Base-by-base conservation (phyloP, 2,113 vertebrate genomes). In the Esox niger region DNA sequence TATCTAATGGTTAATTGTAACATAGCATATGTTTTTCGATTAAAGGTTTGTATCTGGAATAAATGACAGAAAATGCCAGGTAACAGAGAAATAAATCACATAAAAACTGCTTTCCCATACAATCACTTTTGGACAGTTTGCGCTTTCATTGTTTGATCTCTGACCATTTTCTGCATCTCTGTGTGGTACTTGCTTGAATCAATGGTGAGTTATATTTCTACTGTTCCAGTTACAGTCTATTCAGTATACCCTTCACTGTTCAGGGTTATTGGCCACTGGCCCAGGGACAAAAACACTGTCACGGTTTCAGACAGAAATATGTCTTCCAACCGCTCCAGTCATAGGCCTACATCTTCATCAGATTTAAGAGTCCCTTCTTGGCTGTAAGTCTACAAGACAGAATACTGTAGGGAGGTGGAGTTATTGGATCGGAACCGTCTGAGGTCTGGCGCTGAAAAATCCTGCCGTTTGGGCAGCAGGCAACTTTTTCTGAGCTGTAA, bases 301-400 rank as follows among this genome's bases (percentile, higher is more conserved):
- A 66, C n/a, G 62, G 75, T 81, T 69, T 71, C 65, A 77, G 62
- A 64, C 43, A 49, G 62, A 71, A 72, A 77, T 81, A 81, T 77
- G 77, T 74, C 66, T 26, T 46, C 43, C 27, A 33, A 8, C 32
- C 46, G 62, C 62, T 64, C 59, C 33, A 60, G n/a, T n/a, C n/a
- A n/a, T n/a, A n/a, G 49, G 71, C 27, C 49, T 57, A 66, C 62
- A 35, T 63, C 61, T 33, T 67, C 35, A 66, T 62, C 32, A 74
- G 68, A 78, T 81, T 81, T 76, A 76, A 29, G 76, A 62, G 67
- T 76, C 79, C 76, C 79, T 43, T 23, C 63, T 73, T 74, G 60
- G 73, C 68, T 61, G 62, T 73, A 70, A 78, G 63, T 73, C 73
- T 69, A 43, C 61, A 32, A 46, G 49, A 54, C 62, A 71, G n/a